phyloP scores from a whole-genome alignment of 2,888 invertebrate species.

The Lepidochitona cinerea region DNA sequence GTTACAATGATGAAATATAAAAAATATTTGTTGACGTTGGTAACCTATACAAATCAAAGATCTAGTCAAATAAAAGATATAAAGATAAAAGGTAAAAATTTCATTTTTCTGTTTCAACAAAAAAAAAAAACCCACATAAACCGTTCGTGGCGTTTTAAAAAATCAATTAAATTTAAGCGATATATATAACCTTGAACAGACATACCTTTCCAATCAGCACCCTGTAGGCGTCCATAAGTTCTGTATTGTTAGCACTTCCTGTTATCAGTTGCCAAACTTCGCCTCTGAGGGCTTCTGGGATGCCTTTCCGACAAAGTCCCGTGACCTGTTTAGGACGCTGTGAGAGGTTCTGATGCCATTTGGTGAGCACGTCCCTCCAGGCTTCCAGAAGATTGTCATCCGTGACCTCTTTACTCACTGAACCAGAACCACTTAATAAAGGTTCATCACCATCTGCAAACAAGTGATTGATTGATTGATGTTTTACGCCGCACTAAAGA shows the following conservation, averaged over 20 bases:
- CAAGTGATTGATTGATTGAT: not conserved
- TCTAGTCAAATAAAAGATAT: too few relatives aligned
- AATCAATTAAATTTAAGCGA: too few relatives aligned
- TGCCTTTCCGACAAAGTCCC: constrained; percentile 76
- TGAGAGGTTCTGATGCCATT: constrained; percentile 69
- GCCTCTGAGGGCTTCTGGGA: constrained; percentile 96
- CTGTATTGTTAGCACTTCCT: constrained; percentile 80
- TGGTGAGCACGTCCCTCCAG: constrained; percentile 86
- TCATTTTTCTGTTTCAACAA: too few relatives aligned
- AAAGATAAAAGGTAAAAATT: too few relatives aligned
- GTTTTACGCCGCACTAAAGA: too few relatives aligned
- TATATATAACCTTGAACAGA: too few relatives aligned
- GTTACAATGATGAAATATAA: too few relatives aligned
- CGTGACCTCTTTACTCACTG: constrained; percentile 96
- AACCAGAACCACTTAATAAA: constrained; percentile 96
- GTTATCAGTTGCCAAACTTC: constrained; percentile 98
- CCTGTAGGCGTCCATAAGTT: constrained; percentile 90
- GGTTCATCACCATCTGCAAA: constrained; percentile 80
- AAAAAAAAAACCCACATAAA: too few relatives aligned
- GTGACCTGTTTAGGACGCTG: constrained; percentile 78
- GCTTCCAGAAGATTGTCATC: constrained; percentile 88
- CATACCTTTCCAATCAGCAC: constrained; percentile 90
- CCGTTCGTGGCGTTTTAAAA: too few relatives aligned
- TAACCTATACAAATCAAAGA: too few relatives aligned
- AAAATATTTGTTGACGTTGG: too few relatives aligned